These are phyloP conservation scores for Drosophila parabipectinata DNA, from an alignment of 1,140 invertebrate species.

Conservation along the genomic window DNA sequence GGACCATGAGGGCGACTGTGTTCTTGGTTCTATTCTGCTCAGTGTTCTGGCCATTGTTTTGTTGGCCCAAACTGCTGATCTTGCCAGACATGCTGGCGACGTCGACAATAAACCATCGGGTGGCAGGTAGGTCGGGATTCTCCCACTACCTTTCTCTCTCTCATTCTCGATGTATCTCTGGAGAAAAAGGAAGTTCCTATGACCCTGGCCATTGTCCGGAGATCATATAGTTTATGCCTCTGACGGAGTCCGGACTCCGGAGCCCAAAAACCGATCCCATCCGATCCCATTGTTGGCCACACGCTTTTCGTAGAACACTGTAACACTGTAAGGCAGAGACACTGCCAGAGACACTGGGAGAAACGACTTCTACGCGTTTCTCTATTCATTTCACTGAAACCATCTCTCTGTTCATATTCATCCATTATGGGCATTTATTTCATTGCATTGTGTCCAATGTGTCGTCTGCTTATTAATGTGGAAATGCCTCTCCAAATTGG, in stretches of 20 bases:
- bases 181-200: conserved; percentile 57
- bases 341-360: conserved; percentile 50
- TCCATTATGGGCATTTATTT: conserved; percentile 66
- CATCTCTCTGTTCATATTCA: conserved; percentile 42
- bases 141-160: conserved; percentile 4
- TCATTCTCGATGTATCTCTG: conserved; percentile 7
- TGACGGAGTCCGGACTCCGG: conserved; percentile 22
- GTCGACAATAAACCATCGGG: conserved; percentile 40
- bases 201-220: conserved; percentile 65
- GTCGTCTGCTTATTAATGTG: conserved; percentile 77
- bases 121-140: conserved; percentile 42
- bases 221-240: conserved; percentile 72
- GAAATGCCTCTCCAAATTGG: conserved; percentile 81
- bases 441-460: conserved; percentile 60
- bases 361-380: conserved; percentile 62
- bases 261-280: conserved; percentile 40
- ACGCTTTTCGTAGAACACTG: conserved; percentile 77
- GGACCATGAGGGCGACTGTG: conserved; percentile 48
- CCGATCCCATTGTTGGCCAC: conserved; percentile 66
- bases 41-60: conserved; percentile 34
- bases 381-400: conserved; percentile 32
- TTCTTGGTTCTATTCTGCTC: neutral
- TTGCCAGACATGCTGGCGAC: conserved; percentile 77
- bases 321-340: conserved; percentile 25
- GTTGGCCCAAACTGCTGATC: conserved; percentile 53